phyloP scores from a whole-genome alignment of 2,113 vertebrate genomes.

The Thalassoma bifasciatum region DNA sequence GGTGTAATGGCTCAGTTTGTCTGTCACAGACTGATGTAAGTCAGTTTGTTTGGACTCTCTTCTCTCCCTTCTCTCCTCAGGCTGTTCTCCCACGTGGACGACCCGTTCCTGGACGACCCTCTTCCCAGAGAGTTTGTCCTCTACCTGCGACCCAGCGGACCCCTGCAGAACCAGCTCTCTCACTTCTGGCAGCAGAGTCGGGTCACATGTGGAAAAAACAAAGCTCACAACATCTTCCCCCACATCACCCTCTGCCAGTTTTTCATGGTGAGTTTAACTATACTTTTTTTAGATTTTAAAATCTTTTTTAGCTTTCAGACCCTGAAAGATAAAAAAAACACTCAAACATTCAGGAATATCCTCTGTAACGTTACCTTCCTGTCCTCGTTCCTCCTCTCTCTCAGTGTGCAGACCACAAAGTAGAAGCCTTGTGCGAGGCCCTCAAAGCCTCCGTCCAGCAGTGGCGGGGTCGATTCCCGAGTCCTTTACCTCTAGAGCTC shows the following conservation, averaged over 20 bases:
- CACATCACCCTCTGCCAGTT: slow-evolving; percentile 99
- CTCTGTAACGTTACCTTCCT: not conserved
- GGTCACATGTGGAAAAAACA: slow-evolving; percentile 95
- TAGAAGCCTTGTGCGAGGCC: slow-evolving; percentile 90
- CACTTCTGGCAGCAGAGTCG: slow-evolving; percentile 98
- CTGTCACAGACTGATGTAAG: not conserved
- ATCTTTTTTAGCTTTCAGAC: no score
- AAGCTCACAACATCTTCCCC: slow-evolving; percentile 97
- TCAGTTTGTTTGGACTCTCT: not conserved
- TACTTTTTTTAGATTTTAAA: no score
- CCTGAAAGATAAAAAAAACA: not conserved
- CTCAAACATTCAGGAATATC: no score
- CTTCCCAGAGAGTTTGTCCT: slow-evolving; percentile 95
- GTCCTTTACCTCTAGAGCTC: slow-evolving; percentile 92
- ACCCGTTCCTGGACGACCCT: slow-evolving; percentile 94
- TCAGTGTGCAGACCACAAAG: slow-evolving; percentile 94
- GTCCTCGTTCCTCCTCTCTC: not conserved
- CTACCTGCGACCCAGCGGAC: slow-evolving; percentile 94
- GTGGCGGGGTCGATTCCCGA: slow-evolving; percentile 92
- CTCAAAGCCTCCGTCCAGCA: slow-evolving; percentile 89
- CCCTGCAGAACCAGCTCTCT: slow-evolving; percentile 92
- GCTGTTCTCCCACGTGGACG: slow-evolving; percentile 96
- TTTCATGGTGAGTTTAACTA: slow-evolving; percentile 89
- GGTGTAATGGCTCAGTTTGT: no score
- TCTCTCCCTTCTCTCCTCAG: slow-evolving; percentile 69